A percentile compares a stretch with the other conserved stretches of the same genome.
These are phyloP conservation scores for Nasonia longicornis DNA, from an alignment of 1,140 invertebrate genomes.

Conservation along the genomic window DNA sequence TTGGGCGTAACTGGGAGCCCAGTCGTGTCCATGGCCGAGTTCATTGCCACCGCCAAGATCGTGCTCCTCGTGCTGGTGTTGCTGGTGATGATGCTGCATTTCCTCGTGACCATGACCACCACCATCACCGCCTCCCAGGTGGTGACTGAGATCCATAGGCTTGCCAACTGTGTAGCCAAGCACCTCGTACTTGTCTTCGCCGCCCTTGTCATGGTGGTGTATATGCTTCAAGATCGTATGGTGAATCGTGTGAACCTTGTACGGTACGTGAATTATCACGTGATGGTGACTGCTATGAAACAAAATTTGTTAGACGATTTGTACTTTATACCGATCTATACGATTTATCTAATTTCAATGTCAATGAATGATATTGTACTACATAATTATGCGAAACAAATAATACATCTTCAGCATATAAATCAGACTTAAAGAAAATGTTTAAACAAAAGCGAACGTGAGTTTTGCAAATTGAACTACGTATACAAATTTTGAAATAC, in stretches of 20 bases:
- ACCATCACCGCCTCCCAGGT: slow-evolving; percentile 43
- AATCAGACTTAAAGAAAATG: no score
- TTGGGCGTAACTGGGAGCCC: slow-evolving; percentile 35
- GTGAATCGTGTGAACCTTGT: slow-evolving; percentile 63
- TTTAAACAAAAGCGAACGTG: no score
- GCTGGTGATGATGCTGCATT: background rate
- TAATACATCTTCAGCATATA: no score
- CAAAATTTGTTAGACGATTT: background rate
- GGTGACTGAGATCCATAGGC: slow-evolving; percentile 53
- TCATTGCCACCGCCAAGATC: slow-evolving; percentile 57
- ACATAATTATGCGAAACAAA: no score
- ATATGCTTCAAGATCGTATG: slow-evolving; percentile 65
- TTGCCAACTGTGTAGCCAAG: slow-evolving; percentile 63
- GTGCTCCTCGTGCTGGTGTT: slow-evolving; percentile 50
- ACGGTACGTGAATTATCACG: slow-evolving; percentile 66
- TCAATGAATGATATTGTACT: no score
- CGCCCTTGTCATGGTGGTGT: slow-evolving; percentile 54
- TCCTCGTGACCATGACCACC: slow-evolving; percentile 47
- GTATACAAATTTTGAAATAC: background rate
- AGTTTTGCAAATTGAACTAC: no score
- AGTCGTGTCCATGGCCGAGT: slow-evolving; percentile 47
- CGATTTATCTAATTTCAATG: no score
- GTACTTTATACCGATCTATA: no score
- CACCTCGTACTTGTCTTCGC: slow-evolving; percentile 60
- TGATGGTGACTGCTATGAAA: slow-evolving; percentile 49